Evolutionary conservation across 2,113 vertebrate genomes (phyloP).

Genomic region (Sceloporus undulatus): DNA sequence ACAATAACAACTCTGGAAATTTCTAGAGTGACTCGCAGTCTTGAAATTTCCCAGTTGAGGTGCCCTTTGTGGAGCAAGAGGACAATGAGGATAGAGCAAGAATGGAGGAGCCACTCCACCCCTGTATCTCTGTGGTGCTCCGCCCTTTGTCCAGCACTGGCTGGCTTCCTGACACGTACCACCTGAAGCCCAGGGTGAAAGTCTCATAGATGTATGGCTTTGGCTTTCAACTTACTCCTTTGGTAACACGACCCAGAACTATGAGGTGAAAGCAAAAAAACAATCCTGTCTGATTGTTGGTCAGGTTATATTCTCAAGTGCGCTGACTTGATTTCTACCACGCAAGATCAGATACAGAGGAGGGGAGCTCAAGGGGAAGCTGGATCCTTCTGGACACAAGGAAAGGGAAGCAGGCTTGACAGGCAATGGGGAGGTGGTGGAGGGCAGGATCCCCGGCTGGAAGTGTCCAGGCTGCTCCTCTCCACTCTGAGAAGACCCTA

Average conservation of each 20-base stretch:
- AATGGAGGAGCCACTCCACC: not conserved
- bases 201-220: not conserved
- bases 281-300: not conserved
- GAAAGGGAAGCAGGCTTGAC: not conserved
- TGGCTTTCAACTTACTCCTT: not conserved
- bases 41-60: not conserved
- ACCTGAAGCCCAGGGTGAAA: not conserved
- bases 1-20: not conserved
- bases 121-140: not conserved
- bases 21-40: not conserved
- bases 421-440: not conserved
- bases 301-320: not conserved
- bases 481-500: not conserved
- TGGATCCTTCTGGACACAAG: not conserved
- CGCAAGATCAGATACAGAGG: not conserved
- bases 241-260: not conserved
- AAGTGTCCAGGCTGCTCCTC: not conserved
- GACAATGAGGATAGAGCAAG: not conserved
- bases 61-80: not conserved
- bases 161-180: not conserved
- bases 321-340: not conserved
- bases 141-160: not conserved
- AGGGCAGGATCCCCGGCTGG: not conserved
- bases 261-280: not conserved
- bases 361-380: not conserved